These are phyloP conservation scores for Phalloptychus januarius DNA, from an alignment of 2,797 vertebrate species.

Conservation along the genomic window DNA sequence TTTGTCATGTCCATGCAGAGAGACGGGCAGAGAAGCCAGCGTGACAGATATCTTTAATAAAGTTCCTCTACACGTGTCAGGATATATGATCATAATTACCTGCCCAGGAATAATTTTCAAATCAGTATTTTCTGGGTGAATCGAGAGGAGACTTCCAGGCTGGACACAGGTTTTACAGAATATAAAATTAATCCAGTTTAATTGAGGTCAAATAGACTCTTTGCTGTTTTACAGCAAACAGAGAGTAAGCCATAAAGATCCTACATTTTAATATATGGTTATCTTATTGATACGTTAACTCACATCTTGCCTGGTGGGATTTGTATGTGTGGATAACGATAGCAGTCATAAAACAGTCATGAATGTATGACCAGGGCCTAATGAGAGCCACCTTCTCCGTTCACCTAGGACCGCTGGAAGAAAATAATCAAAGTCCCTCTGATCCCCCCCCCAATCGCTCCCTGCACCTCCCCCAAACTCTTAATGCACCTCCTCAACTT, in stretches of 20 bases:
- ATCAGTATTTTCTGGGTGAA: conserved; percentile 55
- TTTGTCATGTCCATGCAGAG: conserved; percentile 68
- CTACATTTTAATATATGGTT: conserved; percentile 22
- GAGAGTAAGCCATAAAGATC: conserved; percentile 38
- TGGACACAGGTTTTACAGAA: conserved; percentile 2
- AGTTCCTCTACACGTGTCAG: conserved; percentile 66
- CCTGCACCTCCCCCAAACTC: conserved; percentile 7
- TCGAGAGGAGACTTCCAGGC: conserved; percentile 31
- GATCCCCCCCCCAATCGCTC: neutral
- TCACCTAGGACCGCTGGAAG: conserved; percentile 47
- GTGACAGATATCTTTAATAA: conserved; percentile 82
- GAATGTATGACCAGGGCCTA: conserved; percentile 61
- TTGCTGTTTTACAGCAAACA: conserved; percentile 43
- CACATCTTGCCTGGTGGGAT: neutral
- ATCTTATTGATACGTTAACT: conserved; percentile 5
- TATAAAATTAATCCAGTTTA: conserved; percentile 9
- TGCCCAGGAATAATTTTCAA: conserved; percentile 65
- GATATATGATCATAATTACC: conserved; percentile 71
- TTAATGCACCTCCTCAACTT: conserved; percentile 46
- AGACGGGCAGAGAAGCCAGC: conserved; percentile 55
- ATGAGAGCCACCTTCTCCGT: conserved; percentile 62
- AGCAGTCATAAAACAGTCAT: conserved; percentile 60
- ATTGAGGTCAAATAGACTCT: conserved; percentile 1
- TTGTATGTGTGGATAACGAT: conserved; percentile 13
- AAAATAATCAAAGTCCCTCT: conserved; percentile 68